These are phyloP conservation scores for Xanthorhoe designata DNA, from an alignment of 2,888 invertebrate genomes.

Conservation along the genomic window DNA sequence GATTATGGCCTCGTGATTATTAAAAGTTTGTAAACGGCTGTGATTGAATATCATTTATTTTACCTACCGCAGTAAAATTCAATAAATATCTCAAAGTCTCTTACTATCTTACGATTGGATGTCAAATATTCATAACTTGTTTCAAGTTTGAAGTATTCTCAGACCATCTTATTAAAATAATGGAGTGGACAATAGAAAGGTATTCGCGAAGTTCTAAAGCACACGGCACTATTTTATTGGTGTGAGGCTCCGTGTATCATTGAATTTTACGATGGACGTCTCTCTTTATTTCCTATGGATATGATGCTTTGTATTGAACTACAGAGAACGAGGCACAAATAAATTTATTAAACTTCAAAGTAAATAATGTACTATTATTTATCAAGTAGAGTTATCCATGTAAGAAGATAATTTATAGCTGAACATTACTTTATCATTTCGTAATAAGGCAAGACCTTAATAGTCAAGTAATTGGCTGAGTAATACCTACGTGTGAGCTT, in stretches of 20 bases:
- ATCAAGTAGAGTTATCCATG: neutral
- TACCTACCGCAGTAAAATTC: constrained; percentile 10
- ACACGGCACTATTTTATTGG: constrained; percentile 74
- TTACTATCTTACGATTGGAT: neutral
- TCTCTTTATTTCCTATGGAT: constrained; percentile 67
- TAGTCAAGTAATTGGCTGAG: constrained; percentile 3
- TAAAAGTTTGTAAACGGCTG: constrained; percentile 11
- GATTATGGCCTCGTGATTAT: constrained; percentile 23
- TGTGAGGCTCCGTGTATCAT: constrained; percentile 71
- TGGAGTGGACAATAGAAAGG: constrained; percentile 44
- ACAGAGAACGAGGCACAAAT: constrained; percentile 1
- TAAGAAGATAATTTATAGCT: neutral
- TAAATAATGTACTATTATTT: neutral
- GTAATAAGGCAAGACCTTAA: neutral
- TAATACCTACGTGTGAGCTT: constrained; percentile 22
- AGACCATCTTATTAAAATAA: constrained; percentile 35
- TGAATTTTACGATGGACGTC: constrained; percentile 73
- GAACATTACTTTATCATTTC: neutral
- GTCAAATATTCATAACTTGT: constrained; percentile 13
- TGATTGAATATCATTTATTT: constrained; percentile 13
- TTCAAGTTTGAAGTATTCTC: constrained; percentile 15
- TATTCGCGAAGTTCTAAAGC: constrained; percentile 65
- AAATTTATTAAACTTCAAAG: neutral
- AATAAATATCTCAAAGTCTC: neutral
- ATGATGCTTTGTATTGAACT: constrained; percentile 33